Evolutionary conservation across 2,888 invertebrate species (phyloP), one percentile per base, ranked within the genome.

Genomic region (Cataglyphis cursor): DNA sequence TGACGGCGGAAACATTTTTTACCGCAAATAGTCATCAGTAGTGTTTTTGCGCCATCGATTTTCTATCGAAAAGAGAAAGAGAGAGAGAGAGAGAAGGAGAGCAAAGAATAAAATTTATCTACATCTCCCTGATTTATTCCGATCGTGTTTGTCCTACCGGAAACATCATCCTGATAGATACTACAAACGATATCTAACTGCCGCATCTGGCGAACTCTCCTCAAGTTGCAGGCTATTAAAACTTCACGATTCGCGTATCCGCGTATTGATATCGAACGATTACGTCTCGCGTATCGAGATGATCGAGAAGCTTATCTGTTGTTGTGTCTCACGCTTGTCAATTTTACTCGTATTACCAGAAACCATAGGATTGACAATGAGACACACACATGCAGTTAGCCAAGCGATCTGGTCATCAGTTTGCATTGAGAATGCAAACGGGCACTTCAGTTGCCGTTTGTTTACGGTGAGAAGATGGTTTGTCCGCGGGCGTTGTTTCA

Each of bases 161-260:
- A 44, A 82, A 57, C 48, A 12, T 18, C n/a, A 59, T 76, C 6
- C 4, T 66, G 44, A 48, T 57, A 38, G 24, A n/a, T 24, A 24
- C 64, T 18, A 48, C 24, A 31, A 31, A 21, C 6, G 21, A 24
- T 82, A 76, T 76, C 24, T 35, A 35, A 35, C 28, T 57, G 24
- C 57, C 18, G 24, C 12, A 35, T 10, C 41, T 35, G 59, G 12
- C 35, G 18, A 82, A 76, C 38, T 59, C 15, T 24, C 15, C 2
- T 65, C 38, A 24, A 61, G 18, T 31, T 48, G 48, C 18, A 18
- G n/a, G 10, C 41, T 57, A 18, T 82, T 31, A 65, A 74, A 74
- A 64, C 76, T 76, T 48, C 24, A 9, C 51, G 18, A 24, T 15
- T 24, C 41, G 54, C 15, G 28, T 41, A 18, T 15, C 24, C 28